Conservation (phyloP, 2,797 vertebrate genomes). For the Adrianichthys oophorus region DNA sequence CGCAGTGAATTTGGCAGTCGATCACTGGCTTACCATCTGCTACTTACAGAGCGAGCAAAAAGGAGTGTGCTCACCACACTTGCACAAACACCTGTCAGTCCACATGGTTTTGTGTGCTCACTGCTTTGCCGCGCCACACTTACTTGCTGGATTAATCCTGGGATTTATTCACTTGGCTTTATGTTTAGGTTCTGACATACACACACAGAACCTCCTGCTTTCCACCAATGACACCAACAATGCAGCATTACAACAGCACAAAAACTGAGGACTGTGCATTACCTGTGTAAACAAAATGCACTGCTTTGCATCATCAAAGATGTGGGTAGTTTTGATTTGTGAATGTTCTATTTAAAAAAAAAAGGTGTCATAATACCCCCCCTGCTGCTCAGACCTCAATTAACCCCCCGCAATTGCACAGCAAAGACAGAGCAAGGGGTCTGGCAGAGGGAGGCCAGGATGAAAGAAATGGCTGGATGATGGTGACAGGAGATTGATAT, state of each 20-base stretch:
- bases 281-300: conserved; percentile 4
- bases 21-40: conserved; percentile 66
- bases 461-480: conserved; percentile 9
- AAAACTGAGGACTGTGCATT: conserved; percentile 10
- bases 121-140: conserved; percentile 40
- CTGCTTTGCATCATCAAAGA: conserved; percentile 22
- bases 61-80: conserved; percentile 6
- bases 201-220: conserved; percentile 6
- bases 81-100: conserved; percentile 52
- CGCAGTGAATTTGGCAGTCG: conserved; percentile 62
- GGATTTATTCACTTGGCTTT: conserved; percentile 60
- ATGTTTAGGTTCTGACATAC: conserved; percentile 41
- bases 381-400: conserved; percentile 72
- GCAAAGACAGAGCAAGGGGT: conserved; percentile 38
- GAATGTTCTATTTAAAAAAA: conserved; percentile 27
- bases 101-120: conserved; percentile 32
- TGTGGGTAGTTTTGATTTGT: conserved; percentile 10
- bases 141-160: conserved; percentile 63
- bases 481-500: conserved; percentile 25
- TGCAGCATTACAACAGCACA: conserved; percentile 27
- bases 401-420: conserved; percentile 71
- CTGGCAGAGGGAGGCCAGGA: conserved; percentile 16
- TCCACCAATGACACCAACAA: conserved; percentile 14
- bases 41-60: conserved; percentile 47
- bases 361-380: conserved; percentile 66